Evolutionary conservation across 2,113 vertebrate species (phyloP).

Genomic region (Xenotilapia leptura): DNA sequence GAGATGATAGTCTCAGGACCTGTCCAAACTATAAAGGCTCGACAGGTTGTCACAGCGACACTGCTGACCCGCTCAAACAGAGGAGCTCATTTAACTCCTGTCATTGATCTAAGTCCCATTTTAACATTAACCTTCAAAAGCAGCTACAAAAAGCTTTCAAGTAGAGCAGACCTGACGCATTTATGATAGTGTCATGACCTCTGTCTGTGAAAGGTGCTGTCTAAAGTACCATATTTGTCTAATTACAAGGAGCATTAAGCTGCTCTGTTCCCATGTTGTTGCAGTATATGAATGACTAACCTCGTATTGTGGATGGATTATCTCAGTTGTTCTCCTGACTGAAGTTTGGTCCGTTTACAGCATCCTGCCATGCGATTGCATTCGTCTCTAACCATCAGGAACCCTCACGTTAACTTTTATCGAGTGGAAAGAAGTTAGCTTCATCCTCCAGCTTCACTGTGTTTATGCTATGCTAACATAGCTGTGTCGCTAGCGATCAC

Average conservation of each 20-base stretch:
- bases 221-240: not conserved
- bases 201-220: not conserved
- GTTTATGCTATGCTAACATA: too few relatives aligned
- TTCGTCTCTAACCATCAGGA: accelerated
- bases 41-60: not conserved
- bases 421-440: too few relatives aligned
- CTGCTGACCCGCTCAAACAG: not conserved
- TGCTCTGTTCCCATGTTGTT: accelerated
- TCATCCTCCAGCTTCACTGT: too few relatives aligned
- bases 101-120: not conserved
- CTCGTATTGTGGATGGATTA: too few relatives aligned
- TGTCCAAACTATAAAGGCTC: not conserved
- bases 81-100: not conserved
- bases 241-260: not conserved
- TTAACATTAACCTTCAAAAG: not conserved
- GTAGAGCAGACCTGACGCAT: not conserved
- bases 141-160: not conserved
- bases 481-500: too few relatives aligned
- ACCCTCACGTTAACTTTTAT: too few relatives aligned
- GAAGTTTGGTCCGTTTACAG: too few relatives aligned
- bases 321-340: too few relatives aligned
- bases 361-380: too few relatives aligned
- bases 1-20: not conserved
- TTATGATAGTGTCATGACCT: not conserved
- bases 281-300: too few relatives aligned